These are phyloP conservation scores for Lithophane socia DNA, from an alignment of 2,888 invertebrate species.

Conservation along the genomic window DNA sequence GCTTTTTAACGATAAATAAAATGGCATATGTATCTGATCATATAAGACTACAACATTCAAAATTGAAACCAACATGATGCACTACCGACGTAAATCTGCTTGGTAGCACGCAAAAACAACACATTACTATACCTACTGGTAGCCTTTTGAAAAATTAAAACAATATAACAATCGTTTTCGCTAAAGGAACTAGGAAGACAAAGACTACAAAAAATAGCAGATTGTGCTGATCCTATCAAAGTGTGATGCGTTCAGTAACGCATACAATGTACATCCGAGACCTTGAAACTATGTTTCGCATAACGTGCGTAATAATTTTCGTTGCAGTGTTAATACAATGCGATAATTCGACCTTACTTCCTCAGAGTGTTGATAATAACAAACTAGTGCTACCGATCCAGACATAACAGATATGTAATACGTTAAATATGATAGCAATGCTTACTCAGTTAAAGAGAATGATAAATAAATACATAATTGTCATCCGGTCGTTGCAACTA, in stretches of 20 bases:
- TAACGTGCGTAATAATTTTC: conserved; percentile 32
- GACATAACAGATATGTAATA: background rate
- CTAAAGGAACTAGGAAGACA: conserved; percentile 32
- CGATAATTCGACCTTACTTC: conserved; percentile 25
- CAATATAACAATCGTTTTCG: conserved; percentile 13
- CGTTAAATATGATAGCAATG: conserved; percentile 9
- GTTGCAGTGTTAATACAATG: conserved; percentile 29
- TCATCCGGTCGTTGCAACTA: conserved; percentile 6
- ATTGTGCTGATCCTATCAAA: conserved; percentile 23
- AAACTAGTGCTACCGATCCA: background rate
- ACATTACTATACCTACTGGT: no score
- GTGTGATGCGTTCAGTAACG: conserved; percentile 7
- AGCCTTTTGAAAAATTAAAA: background rate
- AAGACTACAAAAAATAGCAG: conserved; percentile 6
- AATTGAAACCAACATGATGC: background rate
- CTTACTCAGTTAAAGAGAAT: conserved; percentile 16
- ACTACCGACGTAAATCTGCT: background rate
- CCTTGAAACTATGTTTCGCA: conserved; percentile 26
- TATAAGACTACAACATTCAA: background rate
- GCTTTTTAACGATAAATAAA: background rate
- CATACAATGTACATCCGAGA: conserved; percentile 27
- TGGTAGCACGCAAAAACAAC: background rate
- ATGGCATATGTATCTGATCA: background rate
- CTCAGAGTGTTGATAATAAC: conserved; percentile 3
- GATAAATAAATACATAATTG: background rate